These are phyloP conservation scores for Cinara cedri DNA, from an alignment of 2,888 invertebrate species.

Conservation along the genomic window DNA sequence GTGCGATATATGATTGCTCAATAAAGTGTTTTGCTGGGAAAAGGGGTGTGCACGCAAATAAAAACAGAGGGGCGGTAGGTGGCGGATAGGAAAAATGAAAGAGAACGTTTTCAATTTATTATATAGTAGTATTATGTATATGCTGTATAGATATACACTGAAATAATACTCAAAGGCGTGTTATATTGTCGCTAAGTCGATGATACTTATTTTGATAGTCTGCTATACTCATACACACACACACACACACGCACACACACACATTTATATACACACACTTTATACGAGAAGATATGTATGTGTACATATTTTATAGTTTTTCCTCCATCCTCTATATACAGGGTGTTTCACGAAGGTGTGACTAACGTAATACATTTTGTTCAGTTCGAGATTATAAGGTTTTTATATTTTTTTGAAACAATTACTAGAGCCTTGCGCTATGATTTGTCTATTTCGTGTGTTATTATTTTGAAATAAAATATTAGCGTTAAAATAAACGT, in stretches of 20 bases:
- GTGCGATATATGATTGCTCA: conserved; percentile 29
- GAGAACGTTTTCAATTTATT: conserved; percentile 53
- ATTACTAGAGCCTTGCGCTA: too few species aligned
- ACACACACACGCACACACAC: background rate
- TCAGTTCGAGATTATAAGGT: too few species aligned
- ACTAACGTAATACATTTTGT: too few species aligned
- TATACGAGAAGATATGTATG: too few species aligned
- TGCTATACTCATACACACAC: background rate
- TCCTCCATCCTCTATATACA: too few species aligned
- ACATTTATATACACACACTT: background rate
- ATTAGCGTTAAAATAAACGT: too few species aligned
- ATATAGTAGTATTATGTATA: conserved; percentile 16
- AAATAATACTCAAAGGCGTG: conserved; percentile 46
- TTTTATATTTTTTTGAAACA: too few species aligned
- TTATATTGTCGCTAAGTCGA: conserved; percentile 52
- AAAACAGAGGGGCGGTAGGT: conserved; percentile 14
- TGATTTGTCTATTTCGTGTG: too few species aligned
- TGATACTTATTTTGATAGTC: conserved; percentile 55
- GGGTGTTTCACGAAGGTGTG: too few species aligned
- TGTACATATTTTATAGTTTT: too few species aligned
- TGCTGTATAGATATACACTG: background rate
- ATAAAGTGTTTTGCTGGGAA: conserved; percentile 30
- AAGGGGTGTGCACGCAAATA: conserved; percentile 27
- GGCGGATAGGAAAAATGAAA: conserved; percentile 1
- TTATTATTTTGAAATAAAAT: too few species aligned